A percentile compares a stretch with the other conserved stretches of the same genome.
These are phyloP conservation scores for Apteryx owenii DNA, from an alignment of 2,113 vertebrate genomes.

Conservation along the genomic window DNA sequence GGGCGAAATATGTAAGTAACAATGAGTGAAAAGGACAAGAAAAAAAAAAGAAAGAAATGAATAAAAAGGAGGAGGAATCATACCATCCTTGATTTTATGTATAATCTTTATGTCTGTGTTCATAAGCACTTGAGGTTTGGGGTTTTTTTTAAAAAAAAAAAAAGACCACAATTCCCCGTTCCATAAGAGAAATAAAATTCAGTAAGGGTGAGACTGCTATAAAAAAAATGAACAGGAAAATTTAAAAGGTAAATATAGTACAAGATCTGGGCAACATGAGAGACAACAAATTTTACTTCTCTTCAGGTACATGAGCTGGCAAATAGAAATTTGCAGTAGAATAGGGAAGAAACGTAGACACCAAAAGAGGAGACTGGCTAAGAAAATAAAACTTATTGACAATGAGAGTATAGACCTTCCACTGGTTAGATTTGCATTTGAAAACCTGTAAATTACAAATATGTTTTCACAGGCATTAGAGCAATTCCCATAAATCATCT, in stretches of 20 bases:
- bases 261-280: background rate
- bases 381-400: background rate
- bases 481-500: background rate
- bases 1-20: background rate
- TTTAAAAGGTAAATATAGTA: background rate
- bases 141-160: background rate
- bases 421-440: background rate
- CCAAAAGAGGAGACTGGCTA: background rate
- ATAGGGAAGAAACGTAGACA: background rate
- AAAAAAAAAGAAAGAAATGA: background rate
- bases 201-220: background rate
- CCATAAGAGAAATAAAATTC: background rate
- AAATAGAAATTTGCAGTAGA: background rate
- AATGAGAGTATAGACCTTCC: background rate
- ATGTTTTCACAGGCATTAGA: background rate
- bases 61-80: background rate
- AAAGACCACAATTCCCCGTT: background rate
- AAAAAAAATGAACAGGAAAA: background rate
- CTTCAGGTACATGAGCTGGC: background rate
- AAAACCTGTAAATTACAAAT: background rate
- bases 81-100: background rate
- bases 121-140: background rate
- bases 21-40: background rate
- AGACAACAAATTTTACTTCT: background rate
- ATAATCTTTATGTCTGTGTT: background rate